A percentile compares a stretch with the other conserved stretches of the same genome.
phyloP scores from a whole-genome alignment of 2,888 invertebrate genomes.

The Seira musarum region DNA sequence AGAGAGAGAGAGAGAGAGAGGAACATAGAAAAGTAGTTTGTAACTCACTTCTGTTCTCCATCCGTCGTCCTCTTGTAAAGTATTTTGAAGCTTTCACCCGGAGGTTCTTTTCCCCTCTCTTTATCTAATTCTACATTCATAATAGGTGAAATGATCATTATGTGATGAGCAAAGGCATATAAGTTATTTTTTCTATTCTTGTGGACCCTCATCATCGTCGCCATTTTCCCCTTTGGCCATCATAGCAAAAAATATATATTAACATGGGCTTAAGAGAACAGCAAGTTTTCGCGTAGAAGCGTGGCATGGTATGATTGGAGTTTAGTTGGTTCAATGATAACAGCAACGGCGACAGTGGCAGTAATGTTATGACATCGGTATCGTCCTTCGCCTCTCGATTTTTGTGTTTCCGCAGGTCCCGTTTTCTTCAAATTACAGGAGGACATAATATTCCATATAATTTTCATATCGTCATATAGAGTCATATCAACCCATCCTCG shows the following conservation, averaged over 20 bases:
- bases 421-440: slow-evolving; percentile 40
- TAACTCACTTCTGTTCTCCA: slow-evolving; percentile 26
- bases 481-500: too few species aligned
- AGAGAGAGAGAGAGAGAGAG: too few species aligned
- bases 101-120: slow-evolving; percentile 23
- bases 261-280: not conserved
- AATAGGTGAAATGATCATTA: slow-evolving; percentile 3
- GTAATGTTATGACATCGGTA: not conserved
- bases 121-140: slow-evolving; percentile 16
- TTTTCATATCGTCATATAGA: slow-evolving; percentile 2
- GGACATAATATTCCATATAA: slow-evolving; percentile 26
- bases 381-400: slow-evolving; percentile 13
- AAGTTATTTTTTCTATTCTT: slow-evolving; percentile 6
- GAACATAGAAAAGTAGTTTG: slow-evolving; percentile 32
- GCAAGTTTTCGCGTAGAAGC: not conserved
- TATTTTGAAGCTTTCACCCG: slow-evolving; percentile 45
- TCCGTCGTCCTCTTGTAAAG: not conserved
- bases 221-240: slow-evolving; percentile 4
- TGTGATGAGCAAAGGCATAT: not conserved
- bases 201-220: slow-evolving; percentile 1
- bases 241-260: slow-evolving; percentile 6
- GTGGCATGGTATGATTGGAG: not conserved
- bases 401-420: not conserved
- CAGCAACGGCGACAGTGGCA: not conserved
- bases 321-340: not conserved